phyloP scores from a whole-genome alignment of 2,888 invertebrate genomes.

The Drosophila trichaetosa region DNA sequence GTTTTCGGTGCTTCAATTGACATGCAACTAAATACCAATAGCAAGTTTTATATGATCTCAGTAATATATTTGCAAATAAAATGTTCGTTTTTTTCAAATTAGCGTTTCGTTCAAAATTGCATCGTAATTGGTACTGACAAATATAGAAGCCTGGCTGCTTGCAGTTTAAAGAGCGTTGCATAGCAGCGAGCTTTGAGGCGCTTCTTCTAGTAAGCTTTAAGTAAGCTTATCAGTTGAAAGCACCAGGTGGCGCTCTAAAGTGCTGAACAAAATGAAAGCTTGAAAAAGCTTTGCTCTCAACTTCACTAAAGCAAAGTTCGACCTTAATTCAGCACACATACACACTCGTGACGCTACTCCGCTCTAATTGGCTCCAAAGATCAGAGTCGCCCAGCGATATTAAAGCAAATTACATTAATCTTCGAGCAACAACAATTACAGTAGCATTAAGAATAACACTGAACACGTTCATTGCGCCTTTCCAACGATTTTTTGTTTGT shows the following conservation, averaged over 20 bases:
- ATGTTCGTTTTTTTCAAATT: too few species aligned
- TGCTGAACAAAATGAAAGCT: constrained; percentile 6
- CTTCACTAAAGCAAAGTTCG: constrained; percentile 20
- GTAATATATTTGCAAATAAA: neutral
- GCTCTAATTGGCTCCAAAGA: constrained; percentile 67
- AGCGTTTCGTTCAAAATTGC: neutral
- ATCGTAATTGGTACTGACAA: neutral
- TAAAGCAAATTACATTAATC: constrained; percentile 63
- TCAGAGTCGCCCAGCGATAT: constrained; percentile 57
- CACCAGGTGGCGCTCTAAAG: constrained; percentile 34
- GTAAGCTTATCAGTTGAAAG: neutral
- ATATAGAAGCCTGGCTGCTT: constrained; percentile 12
- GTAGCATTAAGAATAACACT: constrained; percentile 28
- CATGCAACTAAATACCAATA: constrained; percentile 32
- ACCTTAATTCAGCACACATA: constrained; percentile 2
- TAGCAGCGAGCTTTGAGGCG: constrained; percentile 25
- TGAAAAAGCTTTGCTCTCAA: constrained; percentile 16
- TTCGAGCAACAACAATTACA: constrained; percentile 18
- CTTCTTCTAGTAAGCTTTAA: constrained; percentile 2
- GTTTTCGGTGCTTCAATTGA: constrained; percentile 40
- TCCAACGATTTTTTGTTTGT: constrained; percentile 10
- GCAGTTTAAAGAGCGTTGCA: neutral
- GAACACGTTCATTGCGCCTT: constrained; percentile 44
- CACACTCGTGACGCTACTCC: constrained; percentile 12
- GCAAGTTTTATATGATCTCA: constrained; percentile 6